Evolutionary conservation across 1,140 invertebrate genomes (phyloP).

Genomic region (Episyrphus balteatus): DNA sequence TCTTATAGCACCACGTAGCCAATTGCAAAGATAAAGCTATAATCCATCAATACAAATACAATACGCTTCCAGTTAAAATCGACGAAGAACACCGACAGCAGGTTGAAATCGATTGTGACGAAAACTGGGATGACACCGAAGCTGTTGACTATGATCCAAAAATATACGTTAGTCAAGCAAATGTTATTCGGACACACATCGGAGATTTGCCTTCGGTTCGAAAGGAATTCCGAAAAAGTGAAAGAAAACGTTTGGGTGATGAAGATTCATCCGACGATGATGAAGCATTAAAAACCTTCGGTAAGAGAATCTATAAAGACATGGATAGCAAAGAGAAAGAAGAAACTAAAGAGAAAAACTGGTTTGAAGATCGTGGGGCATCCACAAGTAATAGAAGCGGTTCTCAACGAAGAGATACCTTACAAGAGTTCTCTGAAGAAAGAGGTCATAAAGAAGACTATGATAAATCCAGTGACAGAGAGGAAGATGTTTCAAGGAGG

Average conservation of each 20-base stretch:
- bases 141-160: conserved; percentile 17
- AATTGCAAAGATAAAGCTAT: conserved; percentile 21
- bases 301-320: no score
- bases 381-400: no score
- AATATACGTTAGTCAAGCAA: conserved; percentile 14
- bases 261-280: neutral
- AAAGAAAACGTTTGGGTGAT: conserved; percentile 14
- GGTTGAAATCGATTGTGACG: conserved; percentile 14
- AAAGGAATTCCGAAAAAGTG: conserved; percentile 19
- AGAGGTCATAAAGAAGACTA: no score
- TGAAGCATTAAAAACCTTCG: no score
- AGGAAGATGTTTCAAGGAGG: no score
- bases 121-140: conserved; percentile 23
- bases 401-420: no score
- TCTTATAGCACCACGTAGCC: neutral
- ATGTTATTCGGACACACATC: conserved; percentile 16
- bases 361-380: no score
- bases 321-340: no score
- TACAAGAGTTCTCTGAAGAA: no score
- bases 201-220: conserved; percentile 19
- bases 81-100: conserved; percentile 16
- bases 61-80: conserved; percentile 7
- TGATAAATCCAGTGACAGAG: no score
- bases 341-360: no score
- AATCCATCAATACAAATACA: conserved; percentile 18